Evolutionary conservation across 2,113 vertebrate species (phyloP).

Genomic region (Rhinoderma darwinii): DNA sequence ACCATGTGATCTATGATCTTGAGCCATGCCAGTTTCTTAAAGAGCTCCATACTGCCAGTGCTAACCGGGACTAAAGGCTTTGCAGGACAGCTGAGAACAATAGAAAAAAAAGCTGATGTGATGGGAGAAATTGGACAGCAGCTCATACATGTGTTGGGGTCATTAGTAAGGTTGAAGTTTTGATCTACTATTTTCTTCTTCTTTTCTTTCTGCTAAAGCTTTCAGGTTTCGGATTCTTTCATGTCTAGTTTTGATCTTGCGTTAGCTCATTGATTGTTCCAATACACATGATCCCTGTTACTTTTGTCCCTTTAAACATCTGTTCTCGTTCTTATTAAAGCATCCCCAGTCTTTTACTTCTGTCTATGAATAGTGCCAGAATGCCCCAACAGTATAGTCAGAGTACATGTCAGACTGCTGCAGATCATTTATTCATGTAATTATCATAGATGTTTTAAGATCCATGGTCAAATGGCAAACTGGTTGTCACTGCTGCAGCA

Average conservation of each 20-base stretch:
- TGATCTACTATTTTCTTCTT: slow-evolving; percentile 54
- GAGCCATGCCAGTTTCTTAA: slow-evolving; percentile 33
- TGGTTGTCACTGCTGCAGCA: background rate
- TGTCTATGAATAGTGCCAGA: slow-evolving; percentile 49
- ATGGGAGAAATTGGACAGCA: slow-evolving; percentile 55
- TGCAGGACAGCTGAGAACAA: slow-evolving; percentile 50
- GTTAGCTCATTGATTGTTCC: slow-evolving; percentile 59
- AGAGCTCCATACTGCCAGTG: slow-evolving; percentile 38
- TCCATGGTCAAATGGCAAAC: slow-evolving; percentile 37
- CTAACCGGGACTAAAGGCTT: slow-evolving; percentile 44
- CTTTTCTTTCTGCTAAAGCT: slow-evolving; percentile 58
- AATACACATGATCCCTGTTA: slow-evolving; percentile 56
- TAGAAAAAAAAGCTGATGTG: slow-evolving; percentile 44
- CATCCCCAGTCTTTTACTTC: slow-evolving; percentile 45
- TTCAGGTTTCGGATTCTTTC: slow-evolving; percentile 57
- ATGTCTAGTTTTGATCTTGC: slow-evolving; percentile 57
- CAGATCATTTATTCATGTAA: slow-evolving; percentile 52
- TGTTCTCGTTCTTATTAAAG: slow-evolving; percentile 59
- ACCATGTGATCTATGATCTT: slow-evolving; percentile 54
- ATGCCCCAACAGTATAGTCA: slow-evolving; percentile 38
- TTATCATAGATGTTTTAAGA: slow-evolving; percentile 37
- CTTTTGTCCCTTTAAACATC: slow-evolving; percentile 60
- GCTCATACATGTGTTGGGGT: slow-evolving; percentile 56
- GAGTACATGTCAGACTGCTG: slow-evolving; percentile 42
- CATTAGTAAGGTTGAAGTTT: slow-evolving; percentile 55